Evolutionary conservation across 2,888 invertebrate genomes (phyloP), one percentile per base, ranked within the genome.

Genomic region (Andrena bucephala): DNA sequence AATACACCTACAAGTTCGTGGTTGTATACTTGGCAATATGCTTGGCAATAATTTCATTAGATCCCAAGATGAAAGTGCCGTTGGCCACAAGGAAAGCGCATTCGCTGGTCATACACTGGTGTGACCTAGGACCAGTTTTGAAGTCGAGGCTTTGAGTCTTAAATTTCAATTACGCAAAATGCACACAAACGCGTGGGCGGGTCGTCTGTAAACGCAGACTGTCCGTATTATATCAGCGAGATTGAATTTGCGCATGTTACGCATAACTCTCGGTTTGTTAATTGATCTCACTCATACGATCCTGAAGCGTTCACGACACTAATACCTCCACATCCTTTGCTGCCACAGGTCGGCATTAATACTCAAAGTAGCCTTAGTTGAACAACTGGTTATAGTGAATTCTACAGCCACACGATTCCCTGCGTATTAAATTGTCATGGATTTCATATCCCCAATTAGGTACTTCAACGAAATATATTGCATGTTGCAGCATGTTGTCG

Each of bases 151-250:
- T 68, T 81, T 78, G 31, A 57, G 59, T 16, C 27, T 81, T 63
- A 72, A 81, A 81, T 62, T 68, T 68, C 62, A 63, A 57, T 81
- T 81, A 81, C 63, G 72, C 63, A 77, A 81, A 42, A 16, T n/a
- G 24, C 27, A 50, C n/a, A 54, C 24, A 52, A 48, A 4, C 8
- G 16, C 24, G 54, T 10, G 13, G 31, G 50, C 20, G 33, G 62
- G 7, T 8, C 48, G 20, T 54, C 60, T 60, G 42, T 48, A 76
- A 42, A 66, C 42, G 2, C 31, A 52, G 16, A 10, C 8, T 33
- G 48, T 20, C 20, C 20, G 36, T 0, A 59, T 66, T 52, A 69
- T 66, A 69, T 65, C 79, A 48, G 75, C 20, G 68, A 31, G 60
- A 10, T 54, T 60, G 57, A 52, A 57, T 24, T 10, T 8, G 29